Evolutionary conservation across 2,113 vertebrate species (phyloP), one percentile per base, ranked within the genome.

Genomic region (Phocoena phocoena): DNA sequence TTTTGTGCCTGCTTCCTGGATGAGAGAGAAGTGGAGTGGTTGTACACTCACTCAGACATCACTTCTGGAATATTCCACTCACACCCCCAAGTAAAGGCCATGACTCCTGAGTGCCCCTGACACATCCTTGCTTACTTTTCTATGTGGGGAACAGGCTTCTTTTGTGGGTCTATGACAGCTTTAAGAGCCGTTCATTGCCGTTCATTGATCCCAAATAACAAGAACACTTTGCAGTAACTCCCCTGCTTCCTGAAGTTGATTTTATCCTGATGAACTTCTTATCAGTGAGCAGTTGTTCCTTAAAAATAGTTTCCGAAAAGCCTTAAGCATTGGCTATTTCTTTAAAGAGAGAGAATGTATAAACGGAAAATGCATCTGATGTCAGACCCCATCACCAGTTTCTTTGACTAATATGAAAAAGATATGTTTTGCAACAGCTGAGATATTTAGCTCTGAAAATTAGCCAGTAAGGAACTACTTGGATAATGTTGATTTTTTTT

Each of bases 401-500:
- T 60, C 87, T 97, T 96, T 97, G 95, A 98, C 92, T 97, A 97
- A 98, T 87, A 97, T 93, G 98, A 98, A 98, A 98, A 98, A 98
- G 97, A 97, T 98, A 98, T 97, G 92, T 93, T 97, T 97, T 96
- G 95, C 96, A 98, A 97, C 95, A 97, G 97, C 97, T 96, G 97
- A 98, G 97, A 98, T 96, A 96, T 98, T 98, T 98, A 98, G 97
- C 97, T 97, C 97, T 5, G 89, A 98, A 95, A 98, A 98, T 98
- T 97, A 98, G 94, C 93, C 97, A 97, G 92, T 98, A 98, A 98
- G 96, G 95, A 98, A 95, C 98, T 98, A 98, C 97, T 99, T 98
- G 98, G 97, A 98, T 98, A 98, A 97, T 97, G 97, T 96, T 95
- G 68, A 92, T 36, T 85, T 7, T 67, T 94, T 55, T 55, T 77